phyloP scores from a whole-genome alignment of 2,113 vertebrate species.

The Microtus oregoni region DNA sequence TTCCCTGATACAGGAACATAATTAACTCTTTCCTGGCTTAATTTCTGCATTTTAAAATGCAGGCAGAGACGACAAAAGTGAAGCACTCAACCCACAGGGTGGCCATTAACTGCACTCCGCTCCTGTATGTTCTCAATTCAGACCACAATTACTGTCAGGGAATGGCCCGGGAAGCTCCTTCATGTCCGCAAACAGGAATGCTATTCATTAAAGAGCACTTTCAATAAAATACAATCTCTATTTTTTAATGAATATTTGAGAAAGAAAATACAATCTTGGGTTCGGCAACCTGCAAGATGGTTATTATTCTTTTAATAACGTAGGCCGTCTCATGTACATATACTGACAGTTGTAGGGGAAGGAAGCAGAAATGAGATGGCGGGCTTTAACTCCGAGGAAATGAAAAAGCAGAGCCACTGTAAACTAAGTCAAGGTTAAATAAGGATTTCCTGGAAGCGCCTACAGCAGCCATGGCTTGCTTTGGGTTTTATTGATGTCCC shows the following conservation, averaged over 20 bases:
- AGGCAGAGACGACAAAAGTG: constrained; percentile 85
- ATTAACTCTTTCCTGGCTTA: constrained; percentile 90
- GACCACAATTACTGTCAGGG: constrained; percentile 88
- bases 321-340: constrained; percentile 74
- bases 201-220: constrained; percentile 88
- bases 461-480: constrained; percentile 30
- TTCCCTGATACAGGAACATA: constrained; percentile 84
- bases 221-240: constrained; percentile 84
- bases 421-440: constrained; percentile 74
- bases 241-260: constrained; percentile 87
- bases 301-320: constrained; percentile 84
- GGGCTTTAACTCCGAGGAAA: constrained; percentile 73
- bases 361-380: constrained; percentile 70
- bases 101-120: constrained; percentile 84
- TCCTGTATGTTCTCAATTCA: constrained; percentile 80
- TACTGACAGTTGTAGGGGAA: constrained; percentile 72
- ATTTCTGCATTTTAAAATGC: constrained; percentile 87
- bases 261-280: constrained; percentile 83
- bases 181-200: constrained; percentile 86
- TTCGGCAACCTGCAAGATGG: constrained; percentile 79
- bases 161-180: constrained; percentile 85
- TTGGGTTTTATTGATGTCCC: constrained; percentile 54
- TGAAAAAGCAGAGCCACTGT: constrained; percentile 57
- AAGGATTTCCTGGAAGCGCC: constrained; percentile 69
- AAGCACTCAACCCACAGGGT: constrained; percentile 87